phyloP scores from a whole-genome alignment of 1,140 invertebrate genomes.

The Drosophila dunni region DNA sequence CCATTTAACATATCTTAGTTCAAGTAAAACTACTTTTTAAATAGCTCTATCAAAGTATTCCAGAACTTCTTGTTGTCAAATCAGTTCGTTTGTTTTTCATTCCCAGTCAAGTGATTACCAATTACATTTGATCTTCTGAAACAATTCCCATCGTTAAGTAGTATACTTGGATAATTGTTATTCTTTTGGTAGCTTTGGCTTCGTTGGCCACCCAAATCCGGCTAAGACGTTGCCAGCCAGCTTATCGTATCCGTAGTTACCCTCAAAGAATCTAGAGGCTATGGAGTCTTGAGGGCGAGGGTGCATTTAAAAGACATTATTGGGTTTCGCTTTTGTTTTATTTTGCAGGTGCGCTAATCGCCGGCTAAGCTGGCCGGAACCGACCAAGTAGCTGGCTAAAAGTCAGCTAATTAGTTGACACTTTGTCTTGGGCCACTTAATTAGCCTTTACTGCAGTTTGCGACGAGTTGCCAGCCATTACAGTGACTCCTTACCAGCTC shows the following conservation, averaged over 20 bases:
- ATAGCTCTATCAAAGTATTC: not conserved
- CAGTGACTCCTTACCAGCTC: not conserved
- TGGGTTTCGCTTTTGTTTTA: conserved; percentile 65
- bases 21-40: not conserved
- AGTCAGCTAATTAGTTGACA: conserved; percentile 79
- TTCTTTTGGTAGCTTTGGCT: conserved; percentile 41
- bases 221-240: conserved; percentile 68
- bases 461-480: not conserved
- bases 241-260: conserved; percentile 46
- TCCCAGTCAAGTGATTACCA: not conserved
- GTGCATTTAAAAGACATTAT: conserved; percentile 75
- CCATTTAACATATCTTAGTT: not conserved
- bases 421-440: conserved; percentile 79
- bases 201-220: conserved; percentile 47
- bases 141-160: conserved; percentile 36
- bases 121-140: conserved; percentile 29
- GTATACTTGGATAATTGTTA: conserved; percentile 59
- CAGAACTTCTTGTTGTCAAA: not conserved
- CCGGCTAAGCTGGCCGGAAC: conserved; percentile 63
- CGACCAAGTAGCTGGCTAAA: conserved; percentile 54
- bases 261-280: not conserved
- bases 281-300: not conserved
- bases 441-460: conserved; percentile 51
- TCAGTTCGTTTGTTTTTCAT: conserved; percentile 11
- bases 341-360: conserved; percentile 72